Base-by-base conservation (phyloP, 2,113 vertebrate species). In the Excalfactoria chinensis region DNA sequence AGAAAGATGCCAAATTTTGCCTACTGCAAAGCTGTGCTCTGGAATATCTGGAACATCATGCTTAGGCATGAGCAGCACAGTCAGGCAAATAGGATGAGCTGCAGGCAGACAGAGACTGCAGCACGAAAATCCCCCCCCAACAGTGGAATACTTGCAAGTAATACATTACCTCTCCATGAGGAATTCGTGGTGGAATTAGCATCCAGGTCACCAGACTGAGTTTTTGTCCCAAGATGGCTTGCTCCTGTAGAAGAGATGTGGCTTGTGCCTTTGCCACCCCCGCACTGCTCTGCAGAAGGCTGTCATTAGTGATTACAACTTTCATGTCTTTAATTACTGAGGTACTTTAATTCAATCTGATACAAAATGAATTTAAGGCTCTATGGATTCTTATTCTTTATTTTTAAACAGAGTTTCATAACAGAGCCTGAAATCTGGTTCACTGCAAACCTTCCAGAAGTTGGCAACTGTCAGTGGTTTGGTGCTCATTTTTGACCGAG, bases 231-330 rank as follows among this genome's bases (percentile, higher is more conserved):
- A 58, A 80, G 30, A 32, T 83, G 41, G 60, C 85, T 71, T 68
- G 11, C 62, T 93, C 0, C 0, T 0, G 1, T 35, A 46, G 58
- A 70, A 46, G 21, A 72, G 48, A 67, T 30, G 51, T 85, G 40
- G 23, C 28, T 90, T 3, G 2, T 1, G 3, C 9, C 22, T 7
- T 28, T 34, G 49, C 86, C 71, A 67, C 35, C 40, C 77, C 44
- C 23, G 14, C 0, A 13, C 26, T 2, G 28, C 86, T 78, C 76
- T 78, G 77, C 40, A 74, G 82, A 85, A 66, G 48, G n/a, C 40
- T 90, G 87, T 95, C 87, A 22, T 91, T 67, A 87, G 59, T 72
- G 63, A 84, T 95, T 94, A 93, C 53, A 83, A 55, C 82, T 92
- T 85, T 32, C 66, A 40, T 72, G 30, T 93, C 89, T 86, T 87